phyloP scores from a whole-genome alignment of 2,888 invertebrate species.

The Eledone cirrhosa region DNA sequence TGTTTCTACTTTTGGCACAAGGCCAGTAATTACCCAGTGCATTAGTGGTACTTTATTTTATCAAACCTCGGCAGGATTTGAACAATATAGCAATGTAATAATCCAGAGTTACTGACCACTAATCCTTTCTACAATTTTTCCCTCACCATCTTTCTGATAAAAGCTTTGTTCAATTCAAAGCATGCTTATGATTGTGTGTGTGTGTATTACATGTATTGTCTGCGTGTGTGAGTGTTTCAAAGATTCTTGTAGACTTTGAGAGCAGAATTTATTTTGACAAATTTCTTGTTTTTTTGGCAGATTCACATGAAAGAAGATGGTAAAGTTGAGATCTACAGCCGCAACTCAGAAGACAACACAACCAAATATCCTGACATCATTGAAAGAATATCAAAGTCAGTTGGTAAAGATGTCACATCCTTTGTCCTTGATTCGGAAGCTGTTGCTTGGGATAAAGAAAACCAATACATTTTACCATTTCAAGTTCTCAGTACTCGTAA shows the following conservation, averaged over 20 bases:
- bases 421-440: conserved; percentile 96
- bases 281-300: conserved; percentile 63
- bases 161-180: not conserved
- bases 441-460: conserved; percentile 92
- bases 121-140: too few relatives aligned
- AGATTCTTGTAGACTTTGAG: not conserved
- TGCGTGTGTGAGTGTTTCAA: not conserved
- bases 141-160: too few relatives aligned
- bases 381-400: conserved; percentile 71
- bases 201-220: not conserved
- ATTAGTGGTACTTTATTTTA: too few relatives aligned
- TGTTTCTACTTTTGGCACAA: too few relatives aligned
- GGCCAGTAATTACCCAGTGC: too few relatives aligned
- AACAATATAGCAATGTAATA: too few relatives aligned
- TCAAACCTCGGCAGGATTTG: too few relatives aligned
- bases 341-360: conserved; percentile 95
- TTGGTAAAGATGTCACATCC: conserved; percentile 72
- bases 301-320: conserved; percentile 79
- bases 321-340: conserved; percentile 84
- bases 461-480: conserved; percentile 91
- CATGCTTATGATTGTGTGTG: not conserved
- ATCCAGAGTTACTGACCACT: too few relatives aligned
- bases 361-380: conserved; percentile 96
- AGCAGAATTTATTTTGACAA: too few relatives aligned
- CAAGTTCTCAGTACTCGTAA: conserved; percentile 95